Conservation (phyloP, 1,140 invertebrate genomes). For the Drosophila seguyi region DNA sequence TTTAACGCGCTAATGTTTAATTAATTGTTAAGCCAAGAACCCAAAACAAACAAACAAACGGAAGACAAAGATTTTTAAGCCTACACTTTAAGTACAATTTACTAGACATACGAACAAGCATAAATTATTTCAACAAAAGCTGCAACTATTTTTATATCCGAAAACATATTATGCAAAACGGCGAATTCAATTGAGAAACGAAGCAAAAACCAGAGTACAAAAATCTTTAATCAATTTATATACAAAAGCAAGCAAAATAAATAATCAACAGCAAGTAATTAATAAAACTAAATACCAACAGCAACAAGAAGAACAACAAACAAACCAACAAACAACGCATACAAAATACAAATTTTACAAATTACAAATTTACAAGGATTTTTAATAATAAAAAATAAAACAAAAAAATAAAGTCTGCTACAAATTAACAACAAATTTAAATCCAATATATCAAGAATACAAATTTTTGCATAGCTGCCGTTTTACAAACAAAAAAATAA, state of each 20-base stretch:
- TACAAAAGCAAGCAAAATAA: slow-evolving; percentile 40
- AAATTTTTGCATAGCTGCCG: slow-evolving; percentile 75
- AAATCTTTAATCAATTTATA: slow-evolving; percentile 50
- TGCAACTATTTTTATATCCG: slow-evolving; percentile 47
- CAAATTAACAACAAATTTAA: slow-evolving; percentile 26
- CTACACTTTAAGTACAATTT: slow-evolving; percentile 66
- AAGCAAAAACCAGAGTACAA: slow-evolving; percentile 78
- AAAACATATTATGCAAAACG: slow-evolving; percentile 48
- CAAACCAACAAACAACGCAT: slow-evolving; percentile 68
- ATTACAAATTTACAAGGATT: slow-evolving; percentile 78
- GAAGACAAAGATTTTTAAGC: slow-evolving; percentile 83
- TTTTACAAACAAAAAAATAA: slow-evolving; percentile 65
- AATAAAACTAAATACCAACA: slow-evolving; percentile 49
- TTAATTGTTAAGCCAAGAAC: slow-evolving; percentile 77
- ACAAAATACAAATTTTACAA: slow-evolving; percentile 81
- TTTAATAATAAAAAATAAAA: slow-evolving; percentile 28
- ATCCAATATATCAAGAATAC: slow-evolving; percentile 42
- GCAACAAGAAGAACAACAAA: slow-evolving; percentile 47
- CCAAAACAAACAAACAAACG: slow-evolving; percentile 83
- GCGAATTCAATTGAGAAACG: slow-evolving; percentile 56
- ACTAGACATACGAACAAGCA: slow-evolving; percentile 35
- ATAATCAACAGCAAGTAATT: slow-evolving; percentile 58
- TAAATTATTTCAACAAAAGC: slow-evolving; percentile 43
- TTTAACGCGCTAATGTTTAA: slow-evolving; percentile 73
- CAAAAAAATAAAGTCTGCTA: slow-evolving; percentile 42